phyloP scores from a whole-genome alignment of 2,888 invertebrate genomes.

The Cryptus viduatorius region DNA sequence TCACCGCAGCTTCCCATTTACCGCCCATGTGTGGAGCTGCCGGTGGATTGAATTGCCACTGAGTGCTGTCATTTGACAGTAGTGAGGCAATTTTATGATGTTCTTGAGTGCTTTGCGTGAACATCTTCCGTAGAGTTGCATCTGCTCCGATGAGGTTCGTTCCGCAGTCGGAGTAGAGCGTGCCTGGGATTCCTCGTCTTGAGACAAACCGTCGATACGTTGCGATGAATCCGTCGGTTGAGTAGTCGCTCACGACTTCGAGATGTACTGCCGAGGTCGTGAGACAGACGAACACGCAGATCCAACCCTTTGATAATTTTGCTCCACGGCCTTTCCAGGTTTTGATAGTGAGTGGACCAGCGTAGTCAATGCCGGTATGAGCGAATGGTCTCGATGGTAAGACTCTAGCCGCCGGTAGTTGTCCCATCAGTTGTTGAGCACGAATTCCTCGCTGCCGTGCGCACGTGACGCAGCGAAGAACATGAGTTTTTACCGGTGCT shows the following conservation, averaged over 20 bases:
- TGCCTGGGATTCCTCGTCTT: slow-evolving; percentile 29
- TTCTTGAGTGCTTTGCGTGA: neutral
- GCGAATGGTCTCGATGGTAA: slow-evolving; percentile 62
- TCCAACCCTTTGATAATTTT: slow-evolving; percentile 59
- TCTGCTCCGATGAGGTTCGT: slow-evolving; percentile 65
- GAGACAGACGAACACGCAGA: slow-evolving; percentile 64
- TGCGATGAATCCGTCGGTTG: slow-evolving; percentile 54
- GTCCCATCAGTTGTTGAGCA: slow-evolving; percentile 68
- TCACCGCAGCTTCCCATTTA: slow-evolving; percentile 66
- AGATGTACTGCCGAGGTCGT: slow-evolving; percentile 54
- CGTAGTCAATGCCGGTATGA: slow-evolving; percentile 70
- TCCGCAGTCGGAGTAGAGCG: slow-evolving; percentile 59
- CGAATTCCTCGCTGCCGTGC: slow-evolving; percentile 56
- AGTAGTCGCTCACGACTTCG: slow-evolving; percentile 52
- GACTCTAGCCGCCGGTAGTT: slow-evolving; percentile 63
- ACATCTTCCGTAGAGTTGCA: slow-evolving; percentile 18
- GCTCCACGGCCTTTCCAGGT: slow-evolving; percentile 55
- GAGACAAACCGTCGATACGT: slow-evolving; percentile 39
- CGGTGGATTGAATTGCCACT: slow-evolving; percentile 57
- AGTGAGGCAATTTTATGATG: neutral
- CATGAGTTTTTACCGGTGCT: slow-evolving; percentile 47
- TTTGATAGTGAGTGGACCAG: slow-evolving; percentile 68
- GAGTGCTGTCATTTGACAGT: slow-evolving; percentile 28
- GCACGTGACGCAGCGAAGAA: slow-evolving; percentile 65
- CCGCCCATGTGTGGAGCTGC: slow-evolving; percentile 63